A percentile compares a stretch with the other conserved stretches of the same genome.
Conservation (phyloP, 1,140 invertebrate genomes). For the Brachystomella parvula region DNA sequence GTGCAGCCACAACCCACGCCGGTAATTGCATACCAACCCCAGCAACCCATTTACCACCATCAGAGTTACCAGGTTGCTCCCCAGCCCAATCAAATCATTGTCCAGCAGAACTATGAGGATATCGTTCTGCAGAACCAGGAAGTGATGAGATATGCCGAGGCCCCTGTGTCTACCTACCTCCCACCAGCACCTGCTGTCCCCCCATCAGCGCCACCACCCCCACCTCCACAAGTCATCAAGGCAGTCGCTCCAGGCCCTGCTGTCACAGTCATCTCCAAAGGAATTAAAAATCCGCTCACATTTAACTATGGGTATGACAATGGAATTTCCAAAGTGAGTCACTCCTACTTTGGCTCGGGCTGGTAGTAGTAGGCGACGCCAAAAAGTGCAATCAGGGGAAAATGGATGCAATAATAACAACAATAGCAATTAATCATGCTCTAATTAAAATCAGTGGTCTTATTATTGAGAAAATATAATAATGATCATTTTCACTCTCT, state of each 20-base stretch:
- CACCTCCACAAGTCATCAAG: background rate
- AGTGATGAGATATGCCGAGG: slow-evolving; percentile 9
- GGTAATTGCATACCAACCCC: background rate
- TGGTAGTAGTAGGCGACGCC: no score
- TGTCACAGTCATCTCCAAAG: background rate
- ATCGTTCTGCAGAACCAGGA: slow-evolving; percentile 7
- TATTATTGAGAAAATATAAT: no score
- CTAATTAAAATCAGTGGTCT: no score
- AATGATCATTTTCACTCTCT: no score
- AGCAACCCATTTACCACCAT: background rate
- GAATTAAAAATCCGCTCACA: slow-evolving; percentile 30
- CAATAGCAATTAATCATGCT: no score
- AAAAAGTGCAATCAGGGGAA: no score
- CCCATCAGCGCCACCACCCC: background rate
- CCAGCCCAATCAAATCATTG: background rate
- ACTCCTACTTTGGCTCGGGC: slow-evolving; percentile 35
- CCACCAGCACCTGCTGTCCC: slow-evolving; percentile 1
- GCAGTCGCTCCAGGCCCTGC: background rate
- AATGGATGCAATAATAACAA: no score
- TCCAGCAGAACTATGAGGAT: slow-evolving; percentile 12
- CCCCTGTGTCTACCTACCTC: slow-evolving; percentile 11
- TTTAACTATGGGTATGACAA: slow-evolving; percentile 32
- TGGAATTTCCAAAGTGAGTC: slow-evolving; percentile 30
- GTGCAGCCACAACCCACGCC: background rate
- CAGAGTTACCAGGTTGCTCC: background rate